Conservation (phyloP, 2,113 vertebrate genomes). For the Cyprinus carpio region DNA sequence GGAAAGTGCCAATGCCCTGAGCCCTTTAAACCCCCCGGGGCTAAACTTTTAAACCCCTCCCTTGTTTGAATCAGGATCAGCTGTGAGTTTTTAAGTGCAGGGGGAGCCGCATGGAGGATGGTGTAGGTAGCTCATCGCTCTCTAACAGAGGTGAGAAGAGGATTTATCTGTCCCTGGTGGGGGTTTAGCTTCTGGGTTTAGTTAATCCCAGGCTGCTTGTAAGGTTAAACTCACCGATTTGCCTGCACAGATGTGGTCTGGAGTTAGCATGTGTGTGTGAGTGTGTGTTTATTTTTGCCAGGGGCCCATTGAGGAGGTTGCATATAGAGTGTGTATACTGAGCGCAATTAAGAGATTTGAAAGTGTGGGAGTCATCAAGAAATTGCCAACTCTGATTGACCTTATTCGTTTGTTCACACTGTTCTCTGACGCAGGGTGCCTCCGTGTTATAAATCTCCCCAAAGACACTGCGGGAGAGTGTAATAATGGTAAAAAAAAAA, state of each 20-base stretch:
- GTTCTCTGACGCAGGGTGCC: conserved; percentile 32
- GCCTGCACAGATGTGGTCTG: conserved; percentile 84
- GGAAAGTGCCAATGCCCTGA: conserved; percentile 40
- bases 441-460: neutral
- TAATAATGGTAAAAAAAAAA: conserved; percentile 1
- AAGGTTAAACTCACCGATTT: conserved; percentile 89
- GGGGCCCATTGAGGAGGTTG: conserved; percentile 16
- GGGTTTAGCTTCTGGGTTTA: conserved; percentile 68
- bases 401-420: conserved; percentile 7
- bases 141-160: conserved; percentile 80
- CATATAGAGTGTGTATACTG: neutral
- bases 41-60: conserved; percentile 78
- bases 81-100: conserved; percentile 30
- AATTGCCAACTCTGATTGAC: neutral
- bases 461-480: neutral
- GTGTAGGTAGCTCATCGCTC: conserved; percentile 45
- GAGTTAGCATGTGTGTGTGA: conserved; percentile 78
- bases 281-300: conserved; percentile 66
- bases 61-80: conserved; percentile 65
- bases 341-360: neutral
- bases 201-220: conserved; percentile 77
- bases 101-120: conserved; percentile 14
- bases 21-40: conserved; percentile 8
- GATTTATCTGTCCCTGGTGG: conserved; percentile 82
- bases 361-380: conserved; percentile 15